phyloP scores from a whole-genome alignment of 2,888 invertebrate genomes.

The Yponomeuta evonymella region DNA sequence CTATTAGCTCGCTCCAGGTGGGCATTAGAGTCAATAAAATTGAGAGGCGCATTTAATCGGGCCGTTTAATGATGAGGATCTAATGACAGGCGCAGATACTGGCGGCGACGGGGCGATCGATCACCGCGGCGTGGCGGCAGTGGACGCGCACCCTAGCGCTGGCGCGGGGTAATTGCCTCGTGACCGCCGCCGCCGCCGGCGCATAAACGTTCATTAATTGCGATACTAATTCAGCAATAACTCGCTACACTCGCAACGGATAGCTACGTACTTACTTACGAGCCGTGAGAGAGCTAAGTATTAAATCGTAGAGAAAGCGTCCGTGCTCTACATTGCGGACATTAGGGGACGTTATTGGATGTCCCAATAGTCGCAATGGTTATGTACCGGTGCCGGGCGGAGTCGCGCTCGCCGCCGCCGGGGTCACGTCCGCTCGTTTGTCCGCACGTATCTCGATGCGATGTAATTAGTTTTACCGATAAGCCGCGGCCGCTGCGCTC shows the following conservation, averaged over 20 bases:
- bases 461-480: constrained; percentile 3
- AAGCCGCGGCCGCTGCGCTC: neutral
- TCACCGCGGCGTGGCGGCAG: neutral
- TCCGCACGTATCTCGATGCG: neutral
- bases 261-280: neutral
- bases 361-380: neutral
- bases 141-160: neutral
- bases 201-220: constrained; percentile 10
- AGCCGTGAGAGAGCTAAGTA: neutral
- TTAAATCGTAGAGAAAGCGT: neutral
- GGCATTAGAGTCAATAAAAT: neutral
- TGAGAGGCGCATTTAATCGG: neutral
- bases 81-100: constrained; percentile 1
- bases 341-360: constrained; percentile 3
- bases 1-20: neutral
- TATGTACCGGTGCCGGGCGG: neutral
- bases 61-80: neutral
- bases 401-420: neutral
- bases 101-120: constrained; percentile 1
- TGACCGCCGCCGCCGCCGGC: constrained; percentile 6
- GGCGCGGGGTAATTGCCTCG: constrained; percentile 13
- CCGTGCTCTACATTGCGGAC: neutral
- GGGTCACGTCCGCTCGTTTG: constrained; percentile 2
- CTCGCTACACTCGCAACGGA: neutral
- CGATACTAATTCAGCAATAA: constrained; percentile 6